Conservation (phyloP, 1,140 invertebrate species). For the Odontomachus brunneus region DNA sequence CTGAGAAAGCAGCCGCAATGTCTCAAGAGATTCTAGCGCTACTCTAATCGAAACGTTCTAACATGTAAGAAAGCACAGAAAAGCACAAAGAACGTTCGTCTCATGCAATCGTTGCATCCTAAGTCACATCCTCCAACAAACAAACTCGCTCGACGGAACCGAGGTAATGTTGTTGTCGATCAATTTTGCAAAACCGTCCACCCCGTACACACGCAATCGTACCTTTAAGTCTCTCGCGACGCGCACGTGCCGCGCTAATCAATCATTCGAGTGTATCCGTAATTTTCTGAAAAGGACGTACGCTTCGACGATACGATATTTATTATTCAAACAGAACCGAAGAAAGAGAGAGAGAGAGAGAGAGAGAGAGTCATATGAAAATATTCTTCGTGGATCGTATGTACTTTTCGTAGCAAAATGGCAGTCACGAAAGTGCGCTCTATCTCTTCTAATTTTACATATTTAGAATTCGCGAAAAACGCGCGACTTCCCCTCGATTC, state of each 20-base stretch:
- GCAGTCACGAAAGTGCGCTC: neutral
- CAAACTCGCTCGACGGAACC: constrained; percentile 34
- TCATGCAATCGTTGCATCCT: constrained; percentile 63
- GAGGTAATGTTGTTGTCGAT: constrained; percentile 35
- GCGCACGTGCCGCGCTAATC: neutral
- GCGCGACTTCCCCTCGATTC: constrained; percentile 35
- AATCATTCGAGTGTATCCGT: neutral
- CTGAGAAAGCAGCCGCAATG: constrained; percentile 36
- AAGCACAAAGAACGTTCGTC: constrained; percentile 62
- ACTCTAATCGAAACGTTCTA: constrained; percentile 44
- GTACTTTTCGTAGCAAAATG: too few species aligned
- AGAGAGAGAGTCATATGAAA: too few species aligned
- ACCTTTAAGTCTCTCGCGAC: neutral
- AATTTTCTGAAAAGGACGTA: too few species aligned
- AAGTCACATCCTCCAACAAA: constrained; percentile 53
- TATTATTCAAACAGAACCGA: too few species aligned
- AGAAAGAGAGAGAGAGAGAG: too few species aligned
- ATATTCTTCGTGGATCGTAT: too few species aligned
- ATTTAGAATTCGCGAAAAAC: neutral
- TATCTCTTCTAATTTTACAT: neutral
- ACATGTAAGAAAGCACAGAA: constrained; percentile 64
- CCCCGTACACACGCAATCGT: neutral
- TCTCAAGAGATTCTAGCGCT: constrained; percentile 38
- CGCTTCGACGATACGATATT: too few species aligned
- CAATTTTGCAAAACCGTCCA: neutral